Base-by-base conservation (phyloP, 2,113 vertebrate genomes). In the Silurus asotus region DNA sequence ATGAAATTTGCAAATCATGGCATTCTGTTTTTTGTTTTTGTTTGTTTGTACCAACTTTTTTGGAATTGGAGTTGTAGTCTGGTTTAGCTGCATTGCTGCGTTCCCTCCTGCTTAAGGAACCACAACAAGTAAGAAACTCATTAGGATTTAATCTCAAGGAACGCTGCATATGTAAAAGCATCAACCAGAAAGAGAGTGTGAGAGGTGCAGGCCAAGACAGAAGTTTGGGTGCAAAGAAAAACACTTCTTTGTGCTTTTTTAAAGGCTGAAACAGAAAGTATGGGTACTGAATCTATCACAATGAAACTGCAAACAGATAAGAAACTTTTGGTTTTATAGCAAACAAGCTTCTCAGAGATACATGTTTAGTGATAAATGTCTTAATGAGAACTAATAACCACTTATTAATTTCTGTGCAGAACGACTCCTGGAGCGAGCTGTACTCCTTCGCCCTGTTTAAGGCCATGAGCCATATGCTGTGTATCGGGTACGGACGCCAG, bases 381-480 rank as follows among this genome's bases (percentile, higher is more conserved):
- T 37, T 77, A 59, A 49, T 78, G 25, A 81, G 64, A 85, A 89
- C 89, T 94, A 88, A 89, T 92, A 91, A 67, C 7, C 14, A 19
- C 28, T 62, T 90, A 45, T 84, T 74, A 75, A 64, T 51, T 89
- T 87, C 83, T 65, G 61, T 88, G 83, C 95, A 99, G 98, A 99
- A 99, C 0, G 95, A 99, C 93, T 96, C 98, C 0, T 99, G 98
- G 98, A 96, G 96, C 0, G 97, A 99, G 92, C 95, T 98, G 4
- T 99, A 99, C 89, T 99, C 98, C 91, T 99, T 97, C 0, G 98
- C 98, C 5, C 95, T 99, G 89, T 99, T 99, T 94, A 99, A 99
- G 93, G 98, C 98, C 84, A 99, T 99, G 98, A 99, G 98, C 93
- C 98, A 99, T 95, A 99, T 99, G 98, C 94, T 99, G 65, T 99